A percentile compares a stretch with the other conserved stretches of the same genome.
These are phyloP conservation scores for Scaptomyza tumidula DNA, from an alignment of 2,888 invertebrate species.

Conservation along the genomic window DNA sequence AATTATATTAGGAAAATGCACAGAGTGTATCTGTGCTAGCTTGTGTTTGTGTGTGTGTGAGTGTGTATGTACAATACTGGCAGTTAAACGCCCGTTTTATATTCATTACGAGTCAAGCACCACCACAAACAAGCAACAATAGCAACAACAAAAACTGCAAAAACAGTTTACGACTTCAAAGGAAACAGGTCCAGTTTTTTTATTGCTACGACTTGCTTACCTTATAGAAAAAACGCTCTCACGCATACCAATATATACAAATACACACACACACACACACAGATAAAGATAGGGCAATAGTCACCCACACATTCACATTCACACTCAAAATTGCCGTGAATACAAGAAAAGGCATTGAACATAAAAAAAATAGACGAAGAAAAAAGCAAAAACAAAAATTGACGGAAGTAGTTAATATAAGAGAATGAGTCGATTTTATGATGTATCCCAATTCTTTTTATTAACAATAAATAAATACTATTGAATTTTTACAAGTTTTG, in stretches of 20 bases:
- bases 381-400: slow-evolving; percentile 5
- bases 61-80: slow-evolving; percentile 21
- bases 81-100: slow-evolving; percentile 69
- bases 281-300: background rate
- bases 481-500: too few species aligned
- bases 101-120: slow-evolving; percentile 63
- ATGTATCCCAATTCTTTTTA: background rate
- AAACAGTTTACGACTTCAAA: slow-evolving; percentile 70
- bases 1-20: slow-evolving; percentile 46
- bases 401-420: slow-evolving; percentile 7
- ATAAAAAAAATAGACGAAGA: slow-evolving; percentile 18
- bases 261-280: slow-evolving; percentile 6
- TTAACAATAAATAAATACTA: background rate
- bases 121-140: slow-evolving; percentile 14
- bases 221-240: slow-evolving; percentile 37
- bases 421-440: slow-evolving; percentile 4
- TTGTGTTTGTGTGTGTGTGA: background rate
- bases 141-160: slow-evolving; percentile 43
- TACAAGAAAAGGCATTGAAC: slow-evolving; percentile 16
- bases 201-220: slow-evolving; percentile 41
- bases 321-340: slow-evolving; percentile 16
- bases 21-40: slow-evolving; percentile 14
- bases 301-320: slow-evolving; percentile 7
- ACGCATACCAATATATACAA: slow-evolving; percentile 19
- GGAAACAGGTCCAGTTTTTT: slow-evolving; percentile 53